Evolutionary conservation across 1,140 invertebrate species (phyloP), one percentile per base, ranked within the genome.

Genomic region (Venturia canescens): DNA sequence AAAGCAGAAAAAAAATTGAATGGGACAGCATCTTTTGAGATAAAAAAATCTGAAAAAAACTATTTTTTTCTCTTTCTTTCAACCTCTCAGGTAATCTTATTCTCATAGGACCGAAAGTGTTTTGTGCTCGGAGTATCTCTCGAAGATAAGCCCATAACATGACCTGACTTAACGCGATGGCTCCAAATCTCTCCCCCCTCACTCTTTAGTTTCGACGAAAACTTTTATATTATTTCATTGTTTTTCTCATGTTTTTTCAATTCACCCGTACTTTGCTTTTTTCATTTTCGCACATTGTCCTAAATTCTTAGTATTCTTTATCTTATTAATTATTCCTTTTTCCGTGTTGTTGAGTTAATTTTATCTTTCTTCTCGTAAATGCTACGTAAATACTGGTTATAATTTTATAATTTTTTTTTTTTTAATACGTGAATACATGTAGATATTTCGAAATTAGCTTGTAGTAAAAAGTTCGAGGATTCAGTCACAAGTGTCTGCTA

Each of bases 121-220:
- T 31, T 69, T 69, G 26, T 69, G 66, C 27, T 5, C 29, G 9
- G 15, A 16, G 66, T 7, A 29, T 21, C 57, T 38, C 38, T 26
- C 63, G n/a, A 63, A 71, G 78, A 79, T 79, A 79, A 79, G 78
- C 63, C 78, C 78, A 79, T 79, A 79, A 70, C 78, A 79, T 79
- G 78, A 79, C 78, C 78, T 79, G 78, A 79, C 78, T 79, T 79
- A 79, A 79, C 78, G 66, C 75, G 63, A 74, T 74, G 71, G 44
- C 71, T 53, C 29, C 71, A 21, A 48, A 21, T 7, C 1, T 23
- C 18, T 15, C 53, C 48, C 44, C 29, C 71, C 23, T 57, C 53
- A 0, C 53, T 57, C 4, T 57, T 57, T 11, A 18, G 21, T 44
- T 44, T 5, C 7, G 13, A 1, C 11, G 38, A 44, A 11, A 11